These are phyloP conservation scores for Epizoanthus scotinus DNA, from an alignment of 92 coral and sea anemone species.

Conservation along the genomic window DNA sequence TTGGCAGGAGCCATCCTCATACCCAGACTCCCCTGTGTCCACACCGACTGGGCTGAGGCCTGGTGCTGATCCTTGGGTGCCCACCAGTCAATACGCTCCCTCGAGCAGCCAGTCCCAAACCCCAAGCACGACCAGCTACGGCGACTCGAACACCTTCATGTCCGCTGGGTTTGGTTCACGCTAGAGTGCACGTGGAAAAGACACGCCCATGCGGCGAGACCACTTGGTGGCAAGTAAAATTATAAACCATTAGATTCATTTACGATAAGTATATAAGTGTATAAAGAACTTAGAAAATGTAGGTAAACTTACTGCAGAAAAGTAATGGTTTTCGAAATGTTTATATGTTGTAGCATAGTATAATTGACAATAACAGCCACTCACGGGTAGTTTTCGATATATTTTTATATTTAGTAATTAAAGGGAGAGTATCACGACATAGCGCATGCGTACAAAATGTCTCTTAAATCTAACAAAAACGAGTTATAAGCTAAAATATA, in stretches of 20 bases:
- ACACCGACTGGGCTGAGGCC: constrained; percentile 76
- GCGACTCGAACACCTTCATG: constrained; percentile 64
- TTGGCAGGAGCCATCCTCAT: constrained; percentile 80
- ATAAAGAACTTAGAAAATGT: too few relatives aligned
- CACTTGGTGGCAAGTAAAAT: not conserved
- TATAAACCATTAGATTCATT: not conserved
- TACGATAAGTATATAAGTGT: too few relatives aligned
- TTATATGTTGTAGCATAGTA: too few relatives aligned
- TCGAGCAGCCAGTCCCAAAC: constrained; percentile 70
- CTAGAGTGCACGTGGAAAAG: constrained; percentile 1
- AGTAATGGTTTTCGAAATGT: too few relatives aligned
- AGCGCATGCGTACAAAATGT: too few relatives aligned
- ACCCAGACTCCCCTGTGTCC: constrained; percentile 63
- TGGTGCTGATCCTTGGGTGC: constrained; percentile 86
- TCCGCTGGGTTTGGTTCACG: constrained; percentile 74
- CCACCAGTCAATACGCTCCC: constrained; percentile 47
- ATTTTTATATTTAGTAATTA: too few relatives aligned
- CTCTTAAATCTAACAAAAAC: too few relatives aligned
- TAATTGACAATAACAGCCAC: too few relatives aligned
- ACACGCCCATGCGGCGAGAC: not conserved
- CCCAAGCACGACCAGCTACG: constrained; percentile 58
- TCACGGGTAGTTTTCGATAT: too few relatives aligned
- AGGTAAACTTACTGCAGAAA: too few relatives aligned
- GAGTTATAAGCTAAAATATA: too few relatives aligned
- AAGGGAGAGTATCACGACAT: too few relatives aligned